Percentiles rank a stretch among this genome's conserved stretches.
Conservation (phyloP, 2,113 vertebrate species). For the Periophthalmus modestus region DNA sequence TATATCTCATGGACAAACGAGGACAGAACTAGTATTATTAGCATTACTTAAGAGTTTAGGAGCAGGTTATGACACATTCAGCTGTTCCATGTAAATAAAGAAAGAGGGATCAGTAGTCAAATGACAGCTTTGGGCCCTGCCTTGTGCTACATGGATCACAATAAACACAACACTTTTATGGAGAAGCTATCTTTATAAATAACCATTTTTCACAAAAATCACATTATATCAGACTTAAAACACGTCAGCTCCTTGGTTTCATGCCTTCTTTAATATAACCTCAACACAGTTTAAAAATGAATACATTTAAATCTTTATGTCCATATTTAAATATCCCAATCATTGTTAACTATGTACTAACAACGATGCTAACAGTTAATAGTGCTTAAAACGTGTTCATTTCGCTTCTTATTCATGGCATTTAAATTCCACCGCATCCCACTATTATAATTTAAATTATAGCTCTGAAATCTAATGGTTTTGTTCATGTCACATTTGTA, state of each 20-base stretch:
- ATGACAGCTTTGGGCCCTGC: background rate
- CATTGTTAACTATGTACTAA: background rate
- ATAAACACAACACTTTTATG: background rate
- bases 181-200: background rate
- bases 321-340: conserved; percentile 5
- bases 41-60: no score
- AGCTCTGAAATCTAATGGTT: no score
- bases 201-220: background rate
- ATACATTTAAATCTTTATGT: background rate
- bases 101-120: background rate
- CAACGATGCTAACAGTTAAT: background rate
- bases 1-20: no score
- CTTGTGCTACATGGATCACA: background rate
- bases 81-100: background rate
- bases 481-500: background rate
- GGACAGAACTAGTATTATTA: no score
- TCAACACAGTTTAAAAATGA: background rate
- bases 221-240: background rate
- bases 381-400: background rate
- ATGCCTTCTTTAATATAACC: background rate
- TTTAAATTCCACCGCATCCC: background rate
- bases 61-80: no score
- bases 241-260: background rate
- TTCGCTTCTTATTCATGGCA: background rate
- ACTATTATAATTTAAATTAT: background rate